Evolutionary conservation across 2,888 invertebrate genomes (phyloP).

Genomic region (Xylota sylvarum): DNA sequence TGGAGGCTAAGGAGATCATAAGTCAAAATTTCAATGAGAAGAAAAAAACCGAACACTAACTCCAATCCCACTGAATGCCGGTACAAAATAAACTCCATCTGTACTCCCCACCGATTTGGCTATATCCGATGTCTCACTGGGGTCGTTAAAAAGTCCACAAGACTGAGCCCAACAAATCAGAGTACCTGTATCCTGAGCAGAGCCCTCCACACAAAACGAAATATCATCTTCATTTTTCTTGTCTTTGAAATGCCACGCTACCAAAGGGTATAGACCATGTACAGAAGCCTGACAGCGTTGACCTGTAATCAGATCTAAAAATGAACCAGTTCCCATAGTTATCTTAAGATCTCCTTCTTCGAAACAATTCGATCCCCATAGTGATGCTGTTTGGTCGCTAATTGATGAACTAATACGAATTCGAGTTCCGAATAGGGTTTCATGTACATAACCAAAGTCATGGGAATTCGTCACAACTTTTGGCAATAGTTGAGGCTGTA

Average conservation of each 20-base stretch:
- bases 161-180: conserved; percentile 93
- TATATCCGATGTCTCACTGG: conserved; percentile 88
- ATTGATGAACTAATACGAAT: conserved; percentile 89
- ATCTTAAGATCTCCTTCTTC: conserved; percentile 92
- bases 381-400: conserved; percentile 92
- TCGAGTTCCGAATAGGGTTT: conserved; percentile 88
- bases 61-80: conserved; percentile 95
- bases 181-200: conserved; percentile 94
- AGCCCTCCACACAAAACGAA: conserved; percentile 93
- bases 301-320: conserved; percentile 94
- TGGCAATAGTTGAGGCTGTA: conserved; percentile 91
- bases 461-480: conserved; percentile 91
- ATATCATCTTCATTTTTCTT: conserved; percentile 84
- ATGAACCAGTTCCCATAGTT: conserved; percentile 96
- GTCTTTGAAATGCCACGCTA: conserved; percentile 90
- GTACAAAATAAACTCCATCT: conserved; percentile 94
- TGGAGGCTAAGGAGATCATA: conserved; percentile 89
- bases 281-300: conserved; percentile 91
- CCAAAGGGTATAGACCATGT: conserved; percentile 94
- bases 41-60: conserved; percentile 85
- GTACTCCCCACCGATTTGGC: conserved; percentile 89
- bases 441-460: conserved; percentile 89
- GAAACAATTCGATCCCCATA: conserved; percentile 95
- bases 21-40: neutral
- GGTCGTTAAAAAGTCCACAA: conserved; percentile 88